phyloP scores from a whole-genome alignment of 2,113 vertebrate genomes.

The Dissostichus mawsoni region DNA sequence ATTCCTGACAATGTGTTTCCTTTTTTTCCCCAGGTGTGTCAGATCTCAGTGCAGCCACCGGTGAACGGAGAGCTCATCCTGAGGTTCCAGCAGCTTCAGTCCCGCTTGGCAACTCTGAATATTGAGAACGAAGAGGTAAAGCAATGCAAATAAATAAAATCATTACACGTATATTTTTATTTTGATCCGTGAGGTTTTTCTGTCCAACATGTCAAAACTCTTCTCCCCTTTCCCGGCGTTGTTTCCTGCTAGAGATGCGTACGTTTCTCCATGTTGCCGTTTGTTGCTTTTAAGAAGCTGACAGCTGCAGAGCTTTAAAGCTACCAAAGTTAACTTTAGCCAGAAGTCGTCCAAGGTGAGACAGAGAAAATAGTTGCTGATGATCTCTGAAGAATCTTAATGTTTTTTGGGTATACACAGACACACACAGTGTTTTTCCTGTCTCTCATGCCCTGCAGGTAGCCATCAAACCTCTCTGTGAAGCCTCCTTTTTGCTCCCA shows the following conservation, averaged over 20 bases:
- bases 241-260: not conserved
- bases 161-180: not conserved
- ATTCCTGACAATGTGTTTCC: not conserved
- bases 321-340: constrained; percentile 52
- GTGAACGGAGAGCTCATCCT: constrained; percentile 95
- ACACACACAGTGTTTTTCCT: constrained; percentile 16
- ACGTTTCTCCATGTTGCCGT: not conserved
- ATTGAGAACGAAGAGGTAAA: constrained; percentile 98
- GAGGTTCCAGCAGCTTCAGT: constrained; percentile 96
- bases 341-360: constrained; percentile 58
- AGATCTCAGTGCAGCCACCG: constrained; percentile 94
- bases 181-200: not conserved
- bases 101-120: constrained; percentile 93
- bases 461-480: constrained; percentile 57
- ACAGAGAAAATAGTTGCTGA: constrained; percentile 28
- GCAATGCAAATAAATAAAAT: not conserved
- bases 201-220: not conserved
- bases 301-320: constrained; percentile 20
- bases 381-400: constrained; percentile 41
- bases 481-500: constrained; percentile 50
- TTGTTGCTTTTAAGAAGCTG: constrained; percentile 10
- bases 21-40: constrained; percentile 87
- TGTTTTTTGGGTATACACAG: constrained; percentile 11
- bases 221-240: not conserved
- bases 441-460: constrained; percentile 51